Conservation (phyloP, 2,113 vertebrate species). For the Rattus rattus region DNA sequence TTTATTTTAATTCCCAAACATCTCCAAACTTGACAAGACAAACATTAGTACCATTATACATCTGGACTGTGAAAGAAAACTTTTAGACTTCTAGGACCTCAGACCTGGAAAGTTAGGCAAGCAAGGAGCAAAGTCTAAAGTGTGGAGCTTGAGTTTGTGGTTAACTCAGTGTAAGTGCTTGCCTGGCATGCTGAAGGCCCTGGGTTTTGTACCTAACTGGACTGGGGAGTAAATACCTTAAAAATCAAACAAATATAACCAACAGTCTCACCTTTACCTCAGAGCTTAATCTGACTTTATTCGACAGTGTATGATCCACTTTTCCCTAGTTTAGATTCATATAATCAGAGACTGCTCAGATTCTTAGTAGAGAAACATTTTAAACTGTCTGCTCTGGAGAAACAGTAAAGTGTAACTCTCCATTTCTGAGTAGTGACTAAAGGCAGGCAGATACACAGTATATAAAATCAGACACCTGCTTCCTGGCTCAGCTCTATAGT, state of each 20-base stretch:
- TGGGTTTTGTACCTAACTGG: neutral
- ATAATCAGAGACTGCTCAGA: conserved; percentile 25
- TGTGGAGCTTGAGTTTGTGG: too few relatives aligned
- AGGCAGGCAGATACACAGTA: neutral
- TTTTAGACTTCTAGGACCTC: neutral
- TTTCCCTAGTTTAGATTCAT: conserved; percentile 19
- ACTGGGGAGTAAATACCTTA: neutral
- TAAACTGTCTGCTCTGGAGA: neutral
- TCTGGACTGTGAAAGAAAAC: neutral
- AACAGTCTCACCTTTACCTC: neutral
- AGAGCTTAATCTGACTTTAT: neutral
- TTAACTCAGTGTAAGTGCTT: neutral
- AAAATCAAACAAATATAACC: conserved; percentile 27
- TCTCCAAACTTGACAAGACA: conserved; percentile 27
- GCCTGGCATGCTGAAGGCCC: neutral
- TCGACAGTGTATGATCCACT: neutral
- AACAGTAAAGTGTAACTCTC: neutral
- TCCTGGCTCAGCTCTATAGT: neutral
- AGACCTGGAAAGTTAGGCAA: neutral
- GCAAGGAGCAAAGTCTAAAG: neutral
- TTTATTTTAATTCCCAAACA: conserved; percentile 43
- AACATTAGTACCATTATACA: neutral
- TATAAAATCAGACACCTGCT: neutral
- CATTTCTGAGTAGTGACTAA: neutral
- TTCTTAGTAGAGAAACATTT: conserved; percentile 45